A percentile compares a stretch with the other conserved stretches of the same genome.
Conservation (phyloP, 92 coral and sea anemone genomes). For the Epizoanthus stellaris region DNA sequence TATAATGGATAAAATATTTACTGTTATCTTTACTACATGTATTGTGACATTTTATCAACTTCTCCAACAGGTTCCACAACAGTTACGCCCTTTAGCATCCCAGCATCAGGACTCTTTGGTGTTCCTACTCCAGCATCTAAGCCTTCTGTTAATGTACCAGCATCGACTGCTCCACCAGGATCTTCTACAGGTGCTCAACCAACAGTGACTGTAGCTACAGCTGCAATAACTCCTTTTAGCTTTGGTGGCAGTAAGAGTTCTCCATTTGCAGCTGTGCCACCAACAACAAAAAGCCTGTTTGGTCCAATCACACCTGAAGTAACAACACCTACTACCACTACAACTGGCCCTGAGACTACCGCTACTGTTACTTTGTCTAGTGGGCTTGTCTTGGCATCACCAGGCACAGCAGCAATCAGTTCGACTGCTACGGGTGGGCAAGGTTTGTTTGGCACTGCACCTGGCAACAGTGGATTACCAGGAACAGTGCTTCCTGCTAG, state of each 20-base stretch:
- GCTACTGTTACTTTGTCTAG: background rate
- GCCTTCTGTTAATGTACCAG: background rate
- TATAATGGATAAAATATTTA: no score
- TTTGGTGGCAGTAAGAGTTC: background rate
- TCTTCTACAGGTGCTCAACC: background rate
- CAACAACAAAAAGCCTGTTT: background rate
- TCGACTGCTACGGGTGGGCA: background rate
- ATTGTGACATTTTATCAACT: no score
- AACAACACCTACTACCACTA: background rate
- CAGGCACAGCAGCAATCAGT: background rate
- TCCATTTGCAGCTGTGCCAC: background rate
- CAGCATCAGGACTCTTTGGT: no score
- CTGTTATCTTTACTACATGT: no score
- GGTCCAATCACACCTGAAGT: background rate
- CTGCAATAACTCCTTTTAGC: background rate
- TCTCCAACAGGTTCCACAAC: no score
- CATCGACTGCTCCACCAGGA: background rate
- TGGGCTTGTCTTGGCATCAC: background rate
- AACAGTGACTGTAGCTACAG: background rate
- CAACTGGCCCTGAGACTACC: background rate
- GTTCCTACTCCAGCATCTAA: no score
- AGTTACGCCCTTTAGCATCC: no score
- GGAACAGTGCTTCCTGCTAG: background rate
- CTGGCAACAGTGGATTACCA: background rate
- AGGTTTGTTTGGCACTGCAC: background rate